These are phyloP conservation scores for Cydia strobilella DNA, from an alignment of 1,140 invertebrate genomes.

Conservation along the genomic window DNA sequence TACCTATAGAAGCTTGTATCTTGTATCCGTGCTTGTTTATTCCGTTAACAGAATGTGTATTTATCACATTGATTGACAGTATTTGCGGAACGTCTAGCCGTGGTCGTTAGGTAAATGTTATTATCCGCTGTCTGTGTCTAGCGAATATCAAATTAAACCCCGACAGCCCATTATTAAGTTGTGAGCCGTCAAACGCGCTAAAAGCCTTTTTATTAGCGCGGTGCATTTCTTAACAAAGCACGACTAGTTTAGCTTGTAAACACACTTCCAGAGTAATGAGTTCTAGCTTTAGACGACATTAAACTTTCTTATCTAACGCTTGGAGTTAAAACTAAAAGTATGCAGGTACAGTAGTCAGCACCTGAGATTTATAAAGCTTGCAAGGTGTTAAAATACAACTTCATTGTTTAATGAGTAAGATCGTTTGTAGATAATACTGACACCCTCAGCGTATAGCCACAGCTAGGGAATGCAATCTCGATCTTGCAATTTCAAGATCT, in stretches of 20 bases:
- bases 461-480: too few species aligned
- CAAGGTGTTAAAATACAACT: too few species aligned
- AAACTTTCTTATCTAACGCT: not conserved
- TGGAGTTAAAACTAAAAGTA: not conserved
- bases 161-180: slow-evolving; percentile 14
- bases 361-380: too few species aligned
- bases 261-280: not conserved
- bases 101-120: not conserved
- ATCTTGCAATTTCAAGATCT: too few species aligned
- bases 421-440: too few species aligned
- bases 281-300: not conserved
- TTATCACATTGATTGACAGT: not conserved
- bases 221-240: slow-evolving; percentile 14
- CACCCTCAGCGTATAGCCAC: too few species aligned
- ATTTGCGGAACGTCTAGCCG: not conserved
- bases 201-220: slow-evolving; percentile 14
- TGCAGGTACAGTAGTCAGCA: too few species aligned
- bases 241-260: not conserved
- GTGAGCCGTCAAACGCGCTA: slow-evolving; percentile 13
- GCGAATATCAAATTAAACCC: slow-evolving; percentile 14
- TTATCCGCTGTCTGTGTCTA: slow-evolving; percentile 6
- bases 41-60: not conserved
- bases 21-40: not conserved
- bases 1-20: not conserved
- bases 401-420: too few species aligned